These are phyloP conservation scores for Sarcophaga carnaria DNA, from an alignment of 2,888 invertebrate species.

Conservation along the genomic window DNA sequence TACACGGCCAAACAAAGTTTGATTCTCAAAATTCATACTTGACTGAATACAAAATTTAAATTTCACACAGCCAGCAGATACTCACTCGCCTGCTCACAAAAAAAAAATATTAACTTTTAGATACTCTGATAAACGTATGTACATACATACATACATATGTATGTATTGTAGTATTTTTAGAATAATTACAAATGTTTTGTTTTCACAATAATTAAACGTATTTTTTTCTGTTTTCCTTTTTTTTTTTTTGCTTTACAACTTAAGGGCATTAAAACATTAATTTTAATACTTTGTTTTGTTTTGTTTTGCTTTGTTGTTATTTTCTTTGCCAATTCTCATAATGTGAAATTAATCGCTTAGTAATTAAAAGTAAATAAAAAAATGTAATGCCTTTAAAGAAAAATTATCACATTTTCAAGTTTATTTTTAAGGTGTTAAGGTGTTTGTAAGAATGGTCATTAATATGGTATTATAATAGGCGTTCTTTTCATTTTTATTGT, in stretches of 20 bases:
- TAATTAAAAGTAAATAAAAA: not conserved
- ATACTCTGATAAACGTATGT: too few relatives aligned
- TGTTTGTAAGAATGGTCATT: too few relatives aligned
- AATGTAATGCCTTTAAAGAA: not conserved
- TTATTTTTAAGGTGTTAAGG: too few relatives aligned
- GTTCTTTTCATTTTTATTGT: too few relatives aligned
- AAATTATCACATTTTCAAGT: too few relatives aligned
- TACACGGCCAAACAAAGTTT: not conserved
- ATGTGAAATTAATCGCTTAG: not conserved
- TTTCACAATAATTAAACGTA: conserved; percentile 3
- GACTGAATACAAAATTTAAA: conserved; percentile 46
- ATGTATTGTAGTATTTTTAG: too few relatives aligned
- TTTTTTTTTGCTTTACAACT: conserved; percentile 19
- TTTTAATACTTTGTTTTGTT: conserved; percentile 23
- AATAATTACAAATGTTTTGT: not conserved
- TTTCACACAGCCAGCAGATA: not conserved
- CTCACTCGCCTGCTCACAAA: not conserved
- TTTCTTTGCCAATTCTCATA: not conserved
- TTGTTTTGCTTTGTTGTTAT: not conserved
- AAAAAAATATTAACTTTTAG: not conserved
- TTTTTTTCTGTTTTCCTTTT: conserved; percentile 13
- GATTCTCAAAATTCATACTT: conserved; percentile 57
- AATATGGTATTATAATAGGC: too few relatives aligned
- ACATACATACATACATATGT: too few relatives aligned
- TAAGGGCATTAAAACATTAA: conserved; percentile 45